Evolutionary conservation across 2,797 vertebrate species (phyloP), one percentile per base, ranked within the genome.

Genomic region (Phrynocephalus guinanensis): DNA sequence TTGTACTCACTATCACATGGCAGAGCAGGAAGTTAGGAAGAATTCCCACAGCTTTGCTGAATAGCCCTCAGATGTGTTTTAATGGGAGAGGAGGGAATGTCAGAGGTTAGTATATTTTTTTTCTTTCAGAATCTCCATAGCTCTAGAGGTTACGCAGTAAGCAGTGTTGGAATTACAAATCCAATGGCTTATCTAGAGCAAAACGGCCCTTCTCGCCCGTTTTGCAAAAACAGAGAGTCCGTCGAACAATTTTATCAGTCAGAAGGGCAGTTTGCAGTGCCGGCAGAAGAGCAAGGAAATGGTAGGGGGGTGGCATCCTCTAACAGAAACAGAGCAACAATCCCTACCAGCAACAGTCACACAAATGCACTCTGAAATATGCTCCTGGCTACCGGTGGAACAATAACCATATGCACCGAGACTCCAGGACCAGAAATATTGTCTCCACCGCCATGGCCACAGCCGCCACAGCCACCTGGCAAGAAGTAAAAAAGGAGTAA

Each of bases 241-340:
- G 4, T 13, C 24, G 20, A 67, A 33, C 44, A 20, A 66, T 48
- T 68, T 75, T n/a, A n/a, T 63, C 38, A 20, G 56, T 24, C 33
- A 60, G 50, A 22, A 48, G 33, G 10, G 24, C 26, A 84, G 79
- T 26, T 67, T 44, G 6, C 52, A 30, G n/a, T n/a, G 33, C 30
- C 6, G 5, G 30, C 16, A 33, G 33, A 33, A 18, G 44, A 24
- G 22, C 26, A 22, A 48, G 90, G 83, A 90, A 52, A 68, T 83
- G 0, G 1, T 50, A 91, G 90, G 86, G 87, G 87, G 33, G 94
- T 91, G 87, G 67, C 52, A 76, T 91, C 75, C 11, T 15, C 82
- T 90, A 76, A 71, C 30, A 24, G 26, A 85, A 60, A 44, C 24
- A 67, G 82, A 79, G 77, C 87, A 63, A 30, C 10, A 44, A 6